These are phyloP conservation scores for Crax fasciolata DNA, from an alignment of 2,797 vertebrate genomes.

Conservation along the genomic window DNA sequence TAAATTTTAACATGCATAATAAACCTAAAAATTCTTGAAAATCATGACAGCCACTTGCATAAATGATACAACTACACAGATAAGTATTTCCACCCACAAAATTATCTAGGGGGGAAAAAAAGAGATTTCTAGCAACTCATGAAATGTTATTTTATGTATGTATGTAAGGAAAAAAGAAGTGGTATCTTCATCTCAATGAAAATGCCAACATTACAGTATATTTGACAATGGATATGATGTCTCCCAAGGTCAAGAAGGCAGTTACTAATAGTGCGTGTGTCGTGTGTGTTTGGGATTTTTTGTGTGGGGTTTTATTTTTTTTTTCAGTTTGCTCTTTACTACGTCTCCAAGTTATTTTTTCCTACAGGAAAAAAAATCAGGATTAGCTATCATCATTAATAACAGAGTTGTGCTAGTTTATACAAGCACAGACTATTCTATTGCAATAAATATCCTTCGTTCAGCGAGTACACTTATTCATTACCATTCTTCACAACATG, in stretches of 20 bases:
- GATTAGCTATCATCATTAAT: background rate
- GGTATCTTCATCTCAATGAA: background rate
- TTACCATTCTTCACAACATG: background rate
- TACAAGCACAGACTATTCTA: background rate
- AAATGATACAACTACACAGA: constrained; percentile 1
- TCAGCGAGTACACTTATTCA: background rate
- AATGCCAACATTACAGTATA: background rate
- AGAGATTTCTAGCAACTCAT: background rate
- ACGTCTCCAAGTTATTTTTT: background rate
- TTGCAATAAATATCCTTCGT: background rate
- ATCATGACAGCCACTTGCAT: constrained; percentile 15
- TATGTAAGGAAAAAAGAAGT: background rate
- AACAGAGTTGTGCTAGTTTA: background rate
- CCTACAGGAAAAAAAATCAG: background rate
- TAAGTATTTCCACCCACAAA: constrained; percentile 23
- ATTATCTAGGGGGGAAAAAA: background rate
- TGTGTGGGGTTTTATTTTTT: background rate
- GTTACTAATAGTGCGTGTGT: background rate
- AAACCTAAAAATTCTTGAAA: constrained; percentile 24
- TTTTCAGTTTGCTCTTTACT: background rate
- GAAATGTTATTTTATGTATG: background rate
- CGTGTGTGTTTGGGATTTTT: too few species aligned
- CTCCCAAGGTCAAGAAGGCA: background rate
- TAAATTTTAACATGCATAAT: background rate
- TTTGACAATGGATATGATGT: background rate